Conservation (phyloP, 2,888 invertebrate genomes). For the Aporophyla lueneburgensis region DNA sequence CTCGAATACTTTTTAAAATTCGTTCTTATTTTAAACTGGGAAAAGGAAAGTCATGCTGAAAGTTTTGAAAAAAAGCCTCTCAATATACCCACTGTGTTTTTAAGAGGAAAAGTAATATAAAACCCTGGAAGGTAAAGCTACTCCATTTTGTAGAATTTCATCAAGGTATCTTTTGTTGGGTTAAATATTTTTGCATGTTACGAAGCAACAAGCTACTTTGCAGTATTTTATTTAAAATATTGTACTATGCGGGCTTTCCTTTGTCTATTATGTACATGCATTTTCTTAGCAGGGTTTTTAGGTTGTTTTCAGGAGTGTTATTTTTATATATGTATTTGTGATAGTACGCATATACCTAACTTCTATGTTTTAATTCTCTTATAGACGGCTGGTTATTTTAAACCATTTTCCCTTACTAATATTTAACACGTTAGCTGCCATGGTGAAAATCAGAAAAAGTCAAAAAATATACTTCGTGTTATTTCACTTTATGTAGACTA, state of each 20-base stretch:
- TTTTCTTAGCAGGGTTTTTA: too few species aligned
- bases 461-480: too few species aligned
- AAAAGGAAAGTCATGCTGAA: slow-evolving; percentile 11
- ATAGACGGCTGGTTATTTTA: too few species aligned
- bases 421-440: too few species aligned
- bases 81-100: not conserved
- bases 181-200: slow-evolving; percentile 14
- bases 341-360: too few species aligned
- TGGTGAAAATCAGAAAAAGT: too few species aligned
- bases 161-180: slow-evolving; percentile 6
- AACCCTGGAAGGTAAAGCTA: not conserved
- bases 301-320: too few species aligned
- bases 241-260: slow-evolving; percentile 13
- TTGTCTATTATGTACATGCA: not conserved
- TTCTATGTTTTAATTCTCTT: too few species aligned
- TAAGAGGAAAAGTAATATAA: slow-evolving; percentile 1
- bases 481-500: too few species aligned
- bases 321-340: too few species aligned
- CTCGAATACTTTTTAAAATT: slow-evolving; percentile 30
- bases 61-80: slow-evolving; percentile 5
- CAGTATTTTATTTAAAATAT: slow-evolving; percentile 26
- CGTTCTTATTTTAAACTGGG: slow-evolving; percentile 16
- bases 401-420: too few species aligned
- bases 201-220: slow-evolving; percentile 2
- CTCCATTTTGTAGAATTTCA: slow-evolving; percentile 16